A percentile compares a stretch with the other conserved stretches of the same genome.
These are phyloP conservation scores for Drosophila helvetica DNA, from an alignment of 2,888 invertebrate genomes.

Conservation along the genomic window DNA sequence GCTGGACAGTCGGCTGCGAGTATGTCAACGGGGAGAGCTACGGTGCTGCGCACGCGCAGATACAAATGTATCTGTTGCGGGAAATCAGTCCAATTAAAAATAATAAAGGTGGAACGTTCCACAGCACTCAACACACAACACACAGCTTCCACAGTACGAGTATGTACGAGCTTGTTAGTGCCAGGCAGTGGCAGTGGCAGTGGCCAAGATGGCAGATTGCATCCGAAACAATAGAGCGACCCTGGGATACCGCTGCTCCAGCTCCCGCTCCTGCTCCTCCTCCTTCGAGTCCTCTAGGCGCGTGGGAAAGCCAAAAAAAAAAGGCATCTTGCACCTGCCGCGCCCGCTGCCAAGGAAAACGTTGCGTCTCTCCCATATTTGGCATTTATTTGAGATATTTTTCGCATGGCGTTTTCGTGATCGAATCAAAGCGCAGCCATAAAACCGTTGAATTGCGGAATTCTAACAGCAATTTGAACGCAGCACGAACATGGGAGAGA, in stretches of 20 bases:
- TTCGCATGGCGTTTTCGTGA: constrained; percentile 38
- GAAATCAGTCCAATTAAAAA: constrained; percentile 79
- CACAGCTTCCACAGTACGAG: no score
- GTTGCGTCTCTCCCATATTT: constrained; percentile 20
- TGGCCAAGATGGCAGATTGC: constrained; percentile 67
- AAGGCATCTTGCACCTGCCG: constrained; percentile 38
- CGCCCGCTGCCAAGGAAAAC: constrained; percentile 26
- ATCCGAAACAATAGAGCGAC: constrained; percentile 66
- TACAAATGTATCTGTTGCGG: constrained; percentile 76
- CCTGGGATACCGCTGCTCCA: constrained; percentile 19
- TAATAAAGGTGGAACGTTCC: constrained; percentile 65
- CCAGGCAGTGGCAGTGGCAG: constrained; percentile 16
- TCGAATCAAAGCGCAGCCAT: constrained; percentile 73
- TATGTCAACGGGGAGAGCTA: constrained; percentile 59
- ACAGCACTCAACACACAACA: no score
- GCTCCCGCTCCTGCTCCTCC: neutral
- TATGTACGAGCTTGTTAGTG: constrained; percentile 63
- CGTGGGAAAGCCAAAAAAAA: constrained; percentile 63
- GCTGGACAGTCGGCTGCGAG: constrained; percentile 32
- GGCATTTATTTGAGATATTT: neutral
- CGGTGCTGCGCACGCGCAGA: constrained; percentile 49
- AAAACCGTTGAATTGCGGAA: constrained; percentile 66
- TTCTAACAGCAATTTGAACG: constrained; percentile 72
- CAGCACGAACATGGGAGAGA: constrained; percentile 60
- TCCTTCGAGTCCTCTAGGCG: constrained; percentile 30